phyloP scores from a whole-genome alignment of 2,113 vertebrate species.

The Cepphus grylle region DNA sequence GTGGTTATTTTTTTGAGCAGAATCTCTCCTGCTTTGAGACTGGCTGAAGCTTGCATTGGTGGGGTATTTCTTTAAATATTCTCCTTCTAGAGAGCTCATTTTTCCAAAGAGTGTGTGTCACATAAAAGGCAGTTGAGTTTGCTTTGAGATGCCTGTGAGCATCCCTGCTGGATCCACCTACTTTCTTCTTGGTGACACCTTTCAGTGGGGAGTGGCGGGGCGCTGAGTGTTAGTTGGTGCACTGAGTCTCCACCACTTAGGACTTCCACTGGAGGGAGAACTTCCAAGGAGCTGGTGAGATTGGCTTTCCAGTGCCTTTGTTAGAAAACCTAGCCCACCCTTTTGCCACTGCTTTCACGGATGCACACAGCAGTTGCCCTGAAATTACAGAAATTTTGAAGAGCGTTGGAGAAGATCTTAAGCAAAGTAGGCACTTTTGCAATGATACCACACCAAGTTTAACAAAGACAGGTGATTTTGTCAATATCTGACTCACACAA shows the following conservation, averaged over 20 bases:
- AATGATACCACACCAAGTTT: neutral
- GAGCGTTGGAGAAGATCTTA: neutral
- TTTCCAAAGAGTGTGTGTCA: neutral
- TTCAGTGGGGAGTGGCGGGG: neutral
- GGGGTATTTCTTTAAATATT: neutral
- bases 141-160: neutral
- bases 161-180: neutral
- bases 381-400: neutral
- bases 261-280: neutral
- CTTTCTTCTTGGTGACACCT: neutral
- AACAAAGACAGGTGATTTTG: neutral
- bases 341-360: neutral
- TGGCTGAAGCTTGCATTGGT: neutral
- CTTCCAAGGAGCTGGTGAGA: neutral
- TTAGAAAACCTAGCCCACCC: neutral
- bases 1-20: neutral
- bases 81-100: neutral
- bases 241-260: neutral
- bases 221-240: neutral
- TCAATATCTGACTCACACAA: neutral
- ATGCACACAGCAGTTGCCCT: neutral
- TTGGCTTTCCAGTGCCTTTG: neutral
- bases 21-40: neutral
- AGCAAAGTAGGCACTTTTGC: neutral
- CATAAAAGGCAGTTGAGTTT: neutral